phyloP scores from a whole-genome alignment of 2,888 invertebrate species.

The Eumacrocentrus americanus region DNA sequence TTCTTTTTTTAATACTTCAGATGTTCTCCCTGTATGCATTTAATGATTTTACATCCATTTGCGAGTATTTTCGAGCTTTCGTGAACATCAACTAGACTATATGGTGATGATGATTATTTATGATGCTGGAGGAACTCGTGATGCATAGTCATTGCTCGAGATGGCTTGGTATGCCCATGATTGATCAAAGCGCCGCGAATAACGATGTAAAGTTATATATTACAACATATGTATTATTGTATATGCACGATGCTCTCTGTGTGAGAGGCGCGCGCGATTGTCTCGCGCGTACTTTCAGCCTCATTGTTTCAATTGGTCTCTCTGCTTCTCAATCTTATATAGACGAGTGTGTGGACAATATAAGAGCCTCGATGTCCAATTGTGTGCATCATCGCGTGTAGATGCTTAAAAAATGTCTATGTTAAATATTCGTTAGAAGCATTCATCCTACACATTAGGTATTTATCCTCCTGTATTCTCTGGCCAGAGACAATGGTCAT shows the following conservation, averaged over 20 bases:
- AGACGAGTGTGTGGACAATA: no score
- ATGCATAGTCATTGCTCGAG: constrained; percentile 21
- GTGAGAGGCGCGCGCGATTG: constrained; percentile 12
- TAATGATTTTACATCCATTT: no score
- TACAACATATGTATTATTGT: not conserved
- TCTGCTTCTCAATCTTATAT: constrained; percentile 27
- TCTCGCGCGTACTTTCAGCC: constrained; percentile 17
- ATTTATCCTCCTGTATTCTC: not conserved
- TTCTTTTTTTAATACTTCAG: no score
- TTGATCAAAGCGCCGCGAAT: constrained; percentile 28
- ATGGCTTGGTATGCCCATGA: constrained; percentile 20
- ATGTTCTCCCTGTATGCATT: no score
- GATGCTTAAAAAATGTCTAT: no score
- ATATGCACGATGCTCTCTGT: not conserved
- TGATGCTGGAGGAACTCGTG: constrained; percentile 10
- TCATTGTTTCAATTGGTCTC: constrained; percentile 29
- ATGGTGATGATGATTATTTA: constrained; percentile 8
- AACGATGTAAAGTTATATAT: constrained; percentile 12
- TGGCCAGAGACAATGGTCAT: not conserved
- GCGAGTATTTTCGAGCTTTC: no score
- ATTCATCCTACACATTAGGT: not conserved
- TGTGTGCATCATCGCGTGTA: no score
- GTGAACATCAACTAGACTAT: no score
- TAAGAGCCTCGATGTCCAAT: no score
- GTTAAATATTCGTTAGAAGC: no score